Conservation (phyloP, 1,140 invertebrate genomes). For the Cotesia chilonis region DNA sequence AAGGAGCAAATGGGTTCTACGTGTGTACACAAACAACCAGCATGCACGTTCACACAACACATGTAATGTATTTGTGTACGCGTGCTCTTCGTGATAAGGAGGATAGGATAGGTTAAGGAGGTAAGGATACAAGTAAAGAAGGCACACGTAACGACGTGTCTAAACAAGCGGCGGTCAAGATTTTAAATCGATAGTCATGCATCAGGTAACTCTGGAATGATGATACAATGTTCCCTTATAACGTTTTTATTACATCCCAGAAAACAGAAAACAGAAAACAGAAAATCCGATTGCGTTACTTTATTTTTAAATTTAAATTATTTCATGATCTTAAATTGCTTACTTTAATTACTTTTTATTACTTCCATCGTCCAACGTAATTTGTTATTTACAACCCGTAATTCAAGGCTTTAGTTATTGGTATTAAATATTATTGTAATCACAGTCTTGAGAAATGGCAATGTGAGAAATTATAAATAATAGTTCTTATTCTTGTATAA, state of each 20-base stretch:
- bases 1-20: slow-evolving; percentile 17
- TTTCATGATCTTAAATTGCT: neutral
- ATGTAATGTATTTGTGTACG: slow-evolving; percentile 34
- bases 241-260: slow-evolving; percentile 35
- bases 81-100: slow-evolving; percentile 57
- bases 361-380: too few relatives aligned
- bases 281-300: slow-evolving; percentile 5
- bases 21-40: slow-evolving; percentile 8
- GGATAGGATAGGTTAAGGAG: slow-evolving; percentile 36
- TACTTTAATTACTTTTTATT: too few relatives aligned
- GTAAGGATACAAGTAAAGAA: slow-evolving; percentile 3
- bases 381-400: too few relatives aligned
- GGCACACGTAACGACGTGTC: slow-evolving; percentile 39
- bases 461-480: too few relatives aligned
- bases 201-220: slow-evolving; percentile 43
- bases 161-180: slow-evolving; percentile 47
- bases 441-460: too few relatives aligned
- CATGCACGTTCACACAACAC: too few relatives aligned
- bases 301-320: neutral
- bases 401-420: too few relatives aligned
- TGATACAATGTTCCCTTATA: slow-evolving; percentile 52
- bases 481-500: too few relatives aligned
- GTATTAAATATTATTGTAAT: too few relatives aligned
- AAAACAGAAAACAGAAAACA: neutral
- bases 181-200: slow-evolving; percentile 57